A percentile compares a stretch with the other conserved stretches of the same genome.
These are phyloP conservation scores for Toxonevra muliebris DNA, from an alignment of 2,888 invertebrate species.

Conservation along the genomic window DNA sequence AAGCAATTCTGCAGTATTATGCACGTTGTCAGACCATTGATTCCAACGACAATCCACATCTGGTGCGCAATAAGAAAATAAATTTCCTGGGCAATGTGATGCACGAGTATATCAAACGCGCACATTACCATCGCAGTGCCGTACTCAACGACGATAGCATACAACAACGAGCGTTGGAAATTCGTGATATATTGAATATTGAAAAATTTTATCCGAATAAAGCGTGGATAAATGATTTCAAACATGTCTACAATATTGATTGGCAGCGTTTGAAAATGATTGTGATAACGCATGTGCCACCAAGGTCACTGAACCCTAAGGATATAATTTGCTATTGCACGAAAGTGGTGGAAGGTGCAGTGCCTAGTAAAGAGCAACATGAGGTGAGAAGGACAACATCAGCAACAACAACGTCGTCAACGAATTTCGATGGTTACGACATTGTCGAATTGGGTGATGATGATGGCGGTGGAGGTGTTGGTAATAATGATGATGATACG, in stretches of 20 bases:
- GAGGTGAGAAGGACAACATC: slow-evolving; percentile 14
- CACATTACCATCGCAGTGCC: slow-evolving; percentile 36
- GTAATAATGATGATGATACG: slow-evolving; percentile 32
- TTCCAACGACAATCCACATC: slow-evolving; percentile 39
- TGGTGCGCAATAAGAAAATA: slow-evolving; percentile 45
- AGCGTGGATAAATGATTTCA: slow-evolving; percentile 46
- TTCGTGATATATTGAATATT: slow-evolving; percentile 43
- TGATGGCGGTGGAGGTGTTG: slow-evolving; percentile 17
- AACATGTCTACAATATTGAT: slow-evolving; percentile 43
- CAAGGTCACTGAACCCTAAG: slow-evolving; percentile 37
- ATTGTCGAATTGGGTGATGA: slow-evolving; percentile 28
- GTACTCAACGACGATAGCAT: slow-evolving; percentile 38
- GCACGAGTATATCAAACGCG: slow-evolving; percentile 46
- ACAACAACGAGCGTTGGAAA: slow-evolving; percentile 41
- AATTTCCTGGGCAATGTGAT: slow-evolving; percentile 46
- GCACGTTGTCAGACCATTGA: slow-evolving; percentile 43
- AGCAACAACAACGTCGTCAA: slow-evolving; percentile 20
- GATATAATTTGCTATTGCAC: slow-evolving; percentile 44
- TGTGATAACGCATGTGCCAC: slow-evolving; percentile 39
- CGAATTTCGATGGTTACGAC: slow-evolving; percentile 22
- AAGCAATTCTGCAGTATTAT: slow-evolving; percentile 45
- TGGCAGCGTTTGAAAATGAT: slow-evolving; percentile 36
- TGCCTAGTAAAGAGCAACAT: slow-evolving; percentile 18
- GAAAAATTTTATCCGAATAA: slow-evolving; percentile 45
- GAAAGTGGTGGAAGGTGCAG: slow-evolving; percentile 39